Conservation (phyloP, 2,888 invertebrate species). For the Oithona nana region DNA sequence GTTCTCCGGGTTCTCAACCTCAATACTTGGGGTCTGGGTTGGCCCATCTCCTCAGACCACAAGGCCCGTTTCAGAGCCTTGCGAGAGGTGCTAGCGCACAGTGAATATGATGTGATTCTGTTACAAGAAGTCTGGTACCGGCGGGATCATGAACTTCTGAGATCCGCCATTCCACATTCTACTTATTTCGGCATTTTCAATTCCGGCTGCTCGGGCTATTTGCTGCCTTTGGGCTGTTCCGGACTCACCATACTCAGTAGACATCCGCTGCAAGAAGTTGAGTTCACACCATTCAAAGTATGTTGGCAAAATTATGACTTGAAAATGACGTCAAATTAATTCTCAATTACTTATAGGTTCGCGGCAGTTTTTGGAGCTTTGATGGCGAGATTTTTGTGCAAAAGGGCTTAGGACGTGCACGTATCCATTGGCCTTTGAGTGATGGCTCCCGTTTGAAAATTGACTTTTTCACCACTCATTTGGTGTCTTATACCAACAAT, state of each 20-base stretch:
- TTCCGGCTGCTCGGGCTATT: slow-evolving; percentile 1
- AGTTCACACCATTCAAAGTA: background rate
- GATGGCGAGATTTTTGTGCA: slow-evolving; percentile 16
- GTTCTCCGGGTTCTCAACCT: slow-evolving; percentile 12
- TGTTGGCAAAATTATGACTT: too few species aligned
- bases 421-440: background rate
- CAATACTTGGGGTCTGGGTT: slow-evolving; percentile 16
- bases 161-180: slow-evolving; percentile 4
- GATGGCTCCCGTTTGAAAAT: background rate
- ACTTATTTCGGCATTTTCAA: slow-evolving; percentile 14
- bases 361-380: slow-evolving; percentile 15
- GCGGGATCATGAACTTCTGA: slow-evolving; percentile 9
- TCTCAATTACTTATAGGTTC: background rate
- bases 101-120: slow-evolving; percentile 10
- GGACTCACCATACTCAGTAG: slow-evolving; percentile 8
- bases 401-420: slow-evolving; percentile 12
- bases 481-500: slow-evolving; percentile 16
- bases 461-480: slow-evolving; percentile 17
- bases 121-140: slow-evolving; percentile 15
- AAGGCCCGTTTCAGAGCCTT: slow-evolving; percentile 1
- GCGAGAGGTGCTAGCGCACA: slow-evolving; percentile 3
- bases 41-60: slow-evolving; percentile 10
- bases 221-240: slow-evolving; percentile 16
- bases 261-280: slow-evolving; percentile 13
- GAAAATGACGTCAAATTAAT: too few species aligned